These are phyloP conservation scores for Phocoena phocoena DNA, from an alignment of 2,113 vertebrate genomes.

Conservation along the genomic window DNA sequence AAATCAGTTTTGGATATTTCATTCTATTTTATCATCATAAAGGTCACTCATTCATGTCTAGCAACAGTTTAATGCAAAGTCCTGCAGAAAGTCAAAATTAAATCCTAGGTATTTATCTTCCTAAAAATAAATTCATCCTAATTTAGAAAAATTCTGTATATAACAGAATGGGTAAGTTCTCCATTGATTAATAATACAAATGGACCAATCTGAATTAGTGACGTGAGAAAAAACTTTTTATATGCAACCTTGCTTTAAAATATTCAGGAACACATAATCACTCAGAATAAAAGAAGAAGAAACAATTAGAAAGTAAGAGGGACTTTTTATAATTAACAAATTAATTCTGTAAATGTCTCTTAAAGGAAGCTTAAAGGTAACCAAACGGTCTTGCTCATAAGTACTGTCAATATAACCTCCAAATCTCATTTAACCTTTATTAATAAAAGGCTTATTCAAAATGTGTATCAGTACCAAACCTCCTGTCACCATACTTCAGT, in stretches of 20 bases:
- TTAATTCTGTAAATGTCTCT: slow-evolving; percentile 14
- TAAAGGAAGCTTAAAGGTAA: slow-evolving; percentile 7
- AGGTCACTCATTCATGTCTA: background rate
- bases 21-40: slow-evolving; percentile 2
- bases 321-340: slow-evolving; percentile 32
- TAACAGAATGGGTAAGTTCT: background rate
- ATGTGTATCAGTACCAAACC: background rate
- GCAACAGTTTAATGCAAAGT: slow-evolving; percentile 4
- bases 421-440: slow-evolving; percentile 1
- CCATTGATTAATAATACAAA: background rate
- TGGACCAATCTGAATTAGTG: background rate
- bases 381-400: background rate
- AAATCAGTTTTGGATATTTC: background rate
- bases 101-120: background rate
- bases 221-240: slow-evolving; percentile 7
- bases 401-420: background rate
- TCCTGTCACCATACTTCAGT: background rate
- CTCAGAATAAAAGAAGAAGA: background rate
- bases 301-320: background rate
- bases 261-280: background rate
- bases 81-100: background rate
- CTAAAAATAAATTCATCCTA: slow-evolving; percentile 27
- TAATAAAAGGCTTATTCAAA: background rate
- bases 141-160: background rate
- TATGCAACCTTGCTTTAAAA: background rate